phyloP scores from a whole-genome alignment of 1,140 invertebrate species.

The Aricia agestis region DNA sequence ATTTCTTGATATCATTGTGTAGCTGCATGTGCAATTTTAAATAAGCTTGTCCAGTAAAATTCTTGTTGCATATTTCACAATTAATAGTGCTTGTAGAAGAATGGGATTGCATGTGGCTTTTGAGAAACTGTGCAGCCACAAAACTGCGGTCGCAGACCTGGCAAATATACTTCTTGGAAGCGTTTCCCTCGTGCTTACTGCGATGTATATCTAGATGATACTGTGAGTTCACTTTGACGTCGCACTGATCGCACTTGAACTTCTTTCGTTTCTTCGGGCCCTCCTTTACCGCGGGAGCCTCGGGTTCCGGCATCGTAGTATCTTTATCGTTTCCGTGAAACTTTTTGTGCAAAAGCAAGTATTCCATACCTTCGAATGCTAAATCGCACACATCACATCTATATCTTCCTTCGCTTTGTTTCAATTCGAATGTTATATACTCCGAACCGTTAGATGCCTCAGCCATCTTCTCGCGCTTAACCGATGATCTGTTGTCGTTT shows the following conservation, averaged over 20 bases:
- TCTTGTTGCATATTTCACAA: conserved; percentile 80
- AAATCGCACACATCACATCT: conserved; percentile 64
- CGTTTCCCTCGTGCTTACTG: conserved; percentile 64
- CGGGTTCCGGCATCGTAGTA: conserved; percentile 44
- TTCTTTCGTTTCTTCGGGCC: conserved; percentile 61
- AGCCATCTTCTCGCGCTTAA: conserved; percentile 68
- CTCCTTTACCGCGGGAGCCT: conserved; percentile 45
- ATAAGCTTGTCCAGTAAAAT: conserved; percentile 79
- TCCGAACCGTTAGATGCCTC: conserved; percentile 59
- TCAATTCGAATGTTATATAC: conserved; percentile 50
- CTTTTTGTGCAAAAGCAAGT: conserved; percentile 63
- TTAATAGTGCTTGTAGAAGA: conserved; percentile 62
- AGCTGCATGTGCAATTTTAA: conserved; percentile 78
- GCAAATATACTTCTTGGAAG: conserved; percentile 63
- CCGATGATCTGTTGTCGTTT: conserved; percentile 55
- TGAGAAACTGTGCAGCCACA: conserved; percentile 63
- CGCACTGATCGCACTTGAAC: conserved; percentile 67
- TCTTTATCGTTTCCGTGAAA: conserved; percentile 68
- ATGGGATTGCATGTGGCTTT: conserved; percentile 69
- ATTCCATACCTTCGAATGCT: conserved; percentile 65
- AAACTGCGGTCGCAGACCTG: conserved; percentile 65
- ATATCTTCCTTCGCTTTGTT: conserved; percentile 46
- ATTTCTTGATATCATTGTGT: conserved; percentile 81
- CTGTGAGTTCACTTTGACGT: conserved; percentile 69
- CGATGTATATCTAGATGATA: conserved; percentile 67